Conservation (phyloP, 2,113 vertebrate genomes). For the Leucopsar rothschildi region DNA sequence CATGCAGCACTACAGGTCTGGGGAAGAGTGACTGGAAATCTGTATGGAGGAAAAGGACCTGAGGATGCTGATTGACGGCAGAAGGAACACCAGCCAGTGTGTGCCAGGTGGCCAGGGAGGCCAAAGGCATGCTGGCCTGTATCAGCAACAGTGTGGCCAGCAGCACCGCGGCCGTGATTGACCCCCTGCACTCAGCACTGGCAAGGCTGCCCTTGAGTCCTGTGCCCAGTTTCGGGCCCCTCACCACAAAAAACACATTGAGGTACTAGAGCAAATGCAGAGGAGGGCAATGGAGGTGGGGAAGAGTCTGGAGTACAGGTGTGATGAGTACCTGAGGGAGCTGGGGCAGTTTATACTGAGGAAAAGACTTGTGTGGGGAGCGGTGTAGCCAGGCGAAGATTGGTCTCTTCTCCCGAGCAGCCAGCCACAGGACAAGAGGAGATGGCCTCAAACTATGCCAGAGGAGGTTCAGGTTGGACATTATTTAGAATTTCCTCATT, state of each 20-base stretch:
- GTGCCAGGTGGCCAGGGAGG: neutral
- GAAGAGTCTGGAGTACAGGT: neutral
- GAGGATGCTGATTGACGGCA: neutral
- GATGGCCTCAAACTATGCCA: neutral
- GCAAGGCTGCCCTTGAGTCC: fast-evolving
- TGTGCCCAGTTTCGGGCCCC: fast-evolving
- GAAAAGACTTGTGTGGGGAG: neutral
- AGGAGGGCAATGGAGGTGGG: neutral
- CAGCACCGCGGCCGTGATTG: neutral
- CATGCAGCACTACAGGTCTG: neutral
- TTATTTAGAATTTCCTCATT: neutral
- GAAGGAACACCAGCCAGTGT: neutral
- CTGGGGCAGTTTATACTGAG: neutral
- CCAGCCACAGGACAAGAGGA: neutral
- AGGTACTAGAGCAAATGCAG: neutral
- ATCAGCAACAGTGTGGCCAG: fast-evolving
- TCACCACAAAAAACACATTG: neutral
- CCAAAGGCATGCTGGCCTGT: neutral
- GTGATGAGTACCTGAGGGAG: neutral
- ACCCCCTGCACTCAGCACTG: neutral
- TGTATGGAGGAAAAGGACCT: neutral
- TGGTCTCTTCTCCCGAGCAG: neutral
- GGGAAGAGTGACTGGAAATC: neutral
- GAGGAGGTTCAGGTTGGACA: neutral
- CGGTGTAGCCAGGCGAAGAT: no score